Percentiles rank a stretch among this genome's conserved stretches.
These are phyloP conservation scores for Zootermopsis nevadensis DNA, from an alignment of 2,888 invertebrate species.

Conservation along the genomic window DNA sequence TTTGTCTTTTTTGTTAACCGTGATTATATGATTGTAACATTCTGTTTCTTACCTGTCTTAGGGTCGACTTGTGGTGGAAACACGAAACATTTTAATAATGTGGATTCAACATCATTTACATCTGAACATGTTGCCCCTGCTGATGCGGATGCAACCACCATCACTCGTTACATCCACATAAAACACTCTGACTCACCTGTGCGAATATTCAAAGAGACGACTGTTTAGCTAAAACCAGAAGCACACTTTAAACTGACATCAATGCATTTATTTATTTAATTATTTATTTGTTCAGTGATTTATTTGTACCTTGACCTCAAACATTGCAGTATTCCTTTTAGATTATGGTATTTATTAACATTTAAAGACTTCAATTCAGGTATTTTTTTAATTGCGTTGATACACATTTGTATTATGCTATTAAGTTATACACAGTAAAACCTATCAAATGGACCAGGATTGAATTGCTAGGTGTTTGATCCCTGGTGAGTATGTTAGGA, in stretches of 20 bases:
- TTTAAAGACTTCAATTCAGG: not conserved
- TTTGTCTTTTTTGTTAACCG: too few relatives aligned
- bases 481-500: too few relatives aligned
- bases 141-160: slow-evolving; percentile 58
- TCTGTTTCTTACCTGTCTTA: not conserved
- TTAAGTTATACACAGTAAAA: not conserved
- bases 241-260: not conserved
- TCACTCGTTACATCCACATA: slow-evolving; percentile 63
- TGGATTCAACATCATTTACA: slow-evolving; percentile 10
- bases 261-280: not conserved
- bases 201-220: slow-evolving; percentile 64
- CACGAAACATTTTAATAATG: not conserved
- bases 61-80: not conserved
- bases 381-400: not conserved
- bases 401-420: not conserved
- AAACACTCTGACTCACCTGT: slow-evolving; percentile 63
- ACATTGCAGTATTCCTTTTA: not conserved
- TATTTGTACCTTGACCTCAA: not conserved
- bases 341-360: not conserved
- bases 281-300: not conserved
- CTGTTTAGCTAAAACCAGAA: slow-evolving; percentile 57
- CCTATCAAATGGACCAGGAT: too few relatives aligned
- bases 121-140: slow-evolving; percentile 18
- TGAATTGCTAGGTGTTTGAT: too few relatives aligned
- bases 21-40: too few relatives aligned